Evolutionary conservation across 92 coral and sea anemone genomes (phyloP).

Genomic region (Plumapathes pennacea): DNA sequence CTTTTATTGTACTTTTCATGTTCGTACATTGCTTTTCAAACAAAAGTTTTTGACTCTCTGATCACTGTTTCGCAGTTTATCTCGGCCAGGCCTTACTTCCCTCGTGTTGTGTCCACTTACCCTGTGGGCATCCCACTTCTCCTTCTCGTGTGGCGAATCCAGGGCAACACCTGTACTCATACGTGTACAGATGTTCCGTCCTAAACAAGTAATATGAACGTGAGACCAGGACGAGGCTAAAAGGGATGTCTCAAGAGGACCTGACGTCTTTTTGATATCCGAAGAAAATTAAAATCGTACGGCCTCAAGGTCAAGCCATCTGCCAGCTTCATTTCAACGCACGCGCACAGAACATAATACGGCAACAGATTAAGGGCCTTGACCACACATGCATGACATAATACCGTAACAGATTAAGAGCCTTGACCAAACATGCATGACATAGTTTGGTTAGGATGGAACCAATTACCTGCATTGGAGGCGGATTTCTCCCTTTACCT

Average conservation of each 20-base stretch:
- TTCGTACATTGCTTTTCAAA: too few relatives aligned
- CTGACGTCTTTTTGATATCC: too few relatives aligned
- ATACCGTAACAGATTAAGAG: background rate
- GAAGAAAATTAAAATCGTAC: background rate
- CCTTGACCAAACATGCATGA: background rate
- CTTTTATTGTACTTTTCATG: too few relatives aligned
- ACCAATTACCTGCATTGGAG: conserved; percentile 52
- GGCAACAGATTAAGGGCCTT: background rate
- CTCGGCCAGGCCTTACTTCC: too few relatives aligned
- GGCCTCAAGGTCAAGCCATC: background rate
- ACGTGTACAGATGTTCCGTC: conserved; percentile 47
- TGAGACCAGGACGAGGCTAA: too few relatives aligned
- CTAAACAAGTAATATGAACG: conserved; percentile 28
- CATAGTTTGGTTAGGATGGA: background rate
- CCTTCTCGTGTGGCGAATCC: conserved; percentile 58
- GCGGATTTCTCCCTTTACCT: conserved; percentile 37
- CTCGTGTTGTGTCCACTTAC: conserved; percentile 15
- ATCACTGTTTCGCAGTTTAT: too few relatives aligned
- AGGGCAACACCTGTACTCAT: conserved; percentile 74
- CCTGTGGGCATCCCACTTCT: conserved; percentile 77
- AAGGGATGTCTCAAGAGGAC: too few relatives aligned
- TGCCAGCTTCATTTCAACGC: too few relatives aligned
- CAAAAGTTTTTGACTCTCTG: too few relatives aligned
- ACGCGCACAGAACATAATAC: too few relatives aligned
- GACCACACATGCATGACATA: background rate